Base-by-base conservation (phyloP, 2,113 vertebrate genomes). In the Myotis brandtii region DNA sequence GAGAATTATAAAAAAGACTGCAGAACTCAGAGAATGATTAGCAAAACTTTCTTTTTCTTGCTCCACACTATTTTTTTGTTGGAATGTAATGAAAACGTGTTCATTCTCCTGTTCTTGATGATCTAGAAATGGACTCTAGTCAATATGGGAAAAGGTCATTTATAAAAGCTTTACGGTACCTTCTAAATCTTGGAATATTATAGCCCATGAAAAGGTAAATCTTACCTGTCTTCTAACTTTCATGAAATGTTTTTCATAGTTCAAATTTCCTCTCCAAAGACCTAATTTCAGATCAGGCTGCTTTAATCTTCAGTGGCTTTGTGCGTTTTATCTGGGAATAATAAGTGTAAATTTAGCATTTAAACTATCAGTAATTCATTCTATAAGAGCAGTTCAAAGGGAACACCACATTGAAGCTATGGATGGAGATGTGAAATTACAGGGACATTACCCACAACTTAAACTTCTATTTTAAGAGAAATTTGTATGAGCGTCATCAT, bases 301-400 rank as follows among this genome's bases (percentile, higher is more conserved):
- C 95, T 98, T 98, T 98, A 97, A 98, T 98, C 98, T 97, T 98
- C 92, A 84, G 94, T 88, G 86, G 69, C 93, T 98, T 98, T 90
- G 46, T 88, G 59, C 95, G 92, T 79, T 97, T 96, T 96, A 87
- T 96, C 82, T 94, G 83, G 97, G 95, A 98, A 98, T 97, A 98
- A 97, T 98, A 97, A 97, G 98, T 98, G 97, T 97, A 98, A 98
- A 98, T 98, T 97, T 98, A 98, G 98, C 98, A 98, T 98, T 98
- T 98, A 98, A 97, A 93, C 96, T 97, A 97, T 95, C 97, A 97
- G 96, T 98, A 98, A 98, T 97, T 98, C 96, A 97, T 97, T 97
- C 96, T 96, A 85, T 62, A 95, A 98, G 94, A 98, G 91, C 69
- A 97, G 96, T 98, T 98, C 98, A 98, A 98, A 98, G 96, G 67